These are phyloP conservation scores for Aporrectodea caliginosa DNA, from an alignment of 1,140 invertebrate species.

Conservation along the genomic window DNA sequence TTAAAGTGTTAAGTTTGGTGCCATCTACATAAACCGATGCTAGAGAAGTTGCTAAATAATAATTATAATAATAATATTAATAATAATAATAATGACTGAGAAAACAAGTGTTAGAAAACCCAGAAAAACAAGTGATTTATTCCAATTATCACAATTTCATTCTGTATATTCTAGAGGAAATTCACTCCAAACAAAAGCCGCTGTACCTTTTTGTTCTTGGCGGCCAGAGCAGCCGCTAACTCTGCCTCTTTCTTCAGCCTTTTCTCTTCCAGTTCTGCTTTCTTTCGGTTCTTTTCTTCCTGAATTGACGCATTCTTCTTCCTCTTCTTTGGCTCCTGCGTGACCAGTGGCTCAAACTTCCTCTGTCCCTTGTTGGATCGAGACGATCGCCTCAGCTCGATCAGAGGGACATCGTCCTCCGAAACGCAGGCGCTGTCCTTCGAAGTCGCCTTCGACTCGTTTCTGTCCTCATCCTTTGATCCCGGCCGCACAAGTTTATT, in stretches of 20 bases:
- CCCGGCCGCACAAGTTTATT: neutral
- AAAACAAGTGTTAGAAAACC: no score
- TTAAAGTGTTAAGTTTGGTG: no score
- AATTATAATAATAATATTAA: no score
- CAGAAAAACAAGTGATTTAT: no score
- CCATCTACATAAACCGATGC: no score
- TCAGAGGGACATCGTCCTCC: neutral
- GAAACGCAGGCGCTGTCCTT: neutral
- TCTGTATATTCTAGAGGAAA: no score
- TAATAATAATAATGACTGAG: no score
- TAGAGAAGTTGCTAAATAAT: no score
- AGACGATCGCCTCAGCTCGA: conserved; percentile 17
- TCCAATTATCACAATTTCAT: no score
- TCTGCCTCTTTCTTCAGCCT: conserved; percentile 35
- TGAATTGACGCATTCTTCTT: conserved; percentile 62
- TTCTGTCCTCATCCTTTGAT: neutral
- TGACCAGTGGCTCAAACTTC: conserved; percentile 60
- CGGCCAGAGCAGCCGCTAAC: neutral
- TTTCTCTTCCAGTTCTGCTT: conserved; percentile 57
- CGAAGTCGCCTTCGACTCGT: neutral
- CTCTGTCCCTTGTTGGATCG: conserved; percentile 67
- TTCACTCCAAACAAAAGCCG: neutral
- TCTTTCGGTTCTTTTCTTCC: conserved; percentile 61
- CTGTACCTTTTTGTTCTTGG: conserved; percentile 11
- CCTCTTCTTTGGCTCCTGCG: conserved; percentile 35